Conservation (phyloP, 2,888 invertebrate genomes). For the Panopea generosa region DNA sequence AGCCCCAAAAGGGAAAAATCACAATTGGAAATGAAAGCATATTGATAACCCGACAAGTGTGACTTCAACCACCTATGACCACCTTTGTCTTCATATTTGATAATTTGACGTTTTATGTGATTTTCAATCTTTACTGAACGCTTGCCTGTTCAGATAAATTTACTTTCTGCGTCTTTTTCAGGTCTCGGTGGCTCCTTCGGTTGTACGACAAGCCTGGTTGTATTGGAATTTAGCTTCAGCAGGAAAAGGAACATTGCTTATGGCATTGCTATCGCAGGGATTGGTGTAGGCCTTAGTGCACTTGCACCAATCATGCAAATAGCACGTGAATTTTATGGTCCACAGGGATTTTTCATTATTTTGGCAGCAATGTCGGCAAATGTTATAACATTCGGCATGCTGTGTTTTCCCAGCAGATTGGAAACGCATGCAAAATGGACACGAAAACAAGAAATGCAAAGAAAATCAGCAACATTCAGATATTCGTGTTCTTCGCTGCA, state of each 20-base stretch:
- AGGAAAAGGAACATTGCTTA: conserved; percentile 39
- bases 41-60: too few relatives aligned
- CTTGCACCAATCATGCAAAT: conserved; percentile 49
- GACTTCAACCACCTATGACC: too few relatives aligned
- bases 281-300: conserved; percentile 40
- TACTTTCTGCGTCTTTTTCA: conserved; percentile 16
- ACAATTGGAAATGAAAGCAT: too few relatives aligned
- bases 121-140: background rate
- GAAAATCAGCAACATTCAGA: background rate
- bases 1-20: too few relatives aligned
- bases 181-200: conserved; percentile 51
- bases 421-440: conserved; percentile 26
- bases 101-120: too few relatives aligned
- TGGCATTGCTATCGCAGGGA: conserved; percentile 40
- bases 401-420: conserved; percentile 49
- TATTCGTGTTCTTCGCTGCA: background rate
- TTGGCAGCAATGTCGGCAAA: conserved; percentile 36
- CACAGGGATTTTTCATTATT: conserved; percentile 51
- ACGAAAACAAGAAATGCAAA: conserved; percentile 9
- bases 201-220: conserved; percentile 53
- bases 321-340: conserved; percentile 49
- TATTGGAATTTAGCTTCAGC: conserved; percentile 51
- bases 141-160: background rate
- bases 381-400: conserved; percentile 39
- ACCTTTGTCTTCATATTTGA: too few relatives aligned